Conservation (phyloP, 2,113 vertebrate species). For the Onychostoma macrolepis region DNA sequence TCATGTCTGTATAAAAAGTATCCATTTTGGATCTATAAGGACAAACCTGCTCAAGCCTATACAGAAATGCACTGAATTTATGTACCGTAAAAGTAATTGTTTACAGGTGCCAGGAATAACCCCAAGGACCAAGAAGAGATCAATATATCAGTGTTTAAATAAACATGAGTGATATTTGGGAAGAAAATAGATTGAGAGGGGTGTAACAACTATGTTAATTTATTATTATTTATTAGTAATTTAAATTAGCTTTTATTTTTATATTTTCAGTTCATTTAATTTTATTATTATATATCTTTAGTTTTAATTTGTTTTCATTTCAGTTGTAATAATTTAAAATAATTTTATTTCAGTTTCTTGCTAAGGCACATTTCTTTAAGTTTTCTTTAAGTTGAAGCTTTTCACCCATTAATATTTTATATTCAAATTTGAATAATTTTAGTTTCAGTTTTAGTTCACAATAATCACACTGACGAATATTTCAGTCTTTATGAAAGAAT, state of each 20-base stretch:
- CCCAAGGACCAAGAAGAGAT: neutral
- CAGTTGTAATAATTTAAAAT: neutral
- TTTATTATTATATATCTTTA: neutral
- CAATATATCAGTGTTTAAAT: constrained; percentile 19
- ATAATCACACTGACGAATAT: neutral
- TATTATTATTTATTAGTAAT: neutral
- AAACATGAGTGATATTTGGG: neutral
- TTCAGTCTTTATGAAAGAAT: neutral
- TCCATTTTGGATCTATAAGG: neutral
- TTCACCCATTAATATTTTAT: neutral
- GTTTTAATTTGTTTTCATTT: neutral
- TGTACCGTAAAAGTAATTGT: neutral
- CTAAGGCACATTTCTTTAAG: neutral
- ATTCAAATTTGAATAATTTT: neutral
- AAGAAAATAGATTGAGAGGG: neutral
- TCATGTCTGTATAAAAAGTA: neutral
- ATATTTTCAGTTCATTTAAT: neutral
- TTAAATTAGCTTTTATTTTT: neutral
- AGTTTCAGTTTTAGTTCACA: neutral
- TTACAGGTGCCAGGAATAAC: neutral
- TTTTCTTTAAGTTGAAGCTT: neutral
- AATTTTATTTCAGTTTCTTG: neutral
- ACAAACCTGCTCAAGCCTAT: neutral
- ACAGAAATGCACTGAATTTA: neutral
- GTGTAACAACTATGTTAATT: neutral